A percentile compares a stretch with the other conserved stretches of the same genome.
These are phyloP conservation scores for Podiceps cristatus DNA, from an alignment of 2,113 vertebrate species.

Conservation along the genomic window DNA sequence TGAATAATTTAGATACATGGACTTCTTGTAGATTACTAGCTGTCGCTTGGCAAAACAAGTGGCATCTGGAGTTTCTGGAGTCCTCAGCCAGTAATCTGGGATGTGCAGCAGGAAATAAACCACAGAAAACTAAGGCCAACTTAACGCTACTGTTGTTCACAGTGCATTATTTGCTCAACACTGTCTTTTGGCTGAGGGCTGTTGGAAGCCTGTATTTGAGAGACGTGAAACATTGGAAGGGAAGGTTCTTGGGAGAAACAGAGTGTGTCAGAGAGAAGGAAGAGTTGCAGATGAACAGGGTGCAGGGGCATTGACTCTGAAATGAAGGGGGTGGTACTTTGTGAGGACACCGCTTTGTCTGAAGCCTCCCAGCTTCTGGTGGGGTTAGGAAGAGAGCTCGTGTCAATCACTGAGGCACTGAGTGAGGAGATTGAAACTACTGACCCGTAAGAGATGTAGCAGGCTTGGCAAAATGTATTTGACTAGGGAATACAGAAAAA, in stretches of 20 bases:
- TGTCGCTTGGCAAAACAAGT: background rate
- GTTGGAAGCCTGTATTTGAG: background rate
- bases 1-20: background rate
- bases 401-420: background rate
- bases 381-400: background rate
- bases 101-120: background rate
- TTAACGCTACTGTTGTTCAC: background rate
- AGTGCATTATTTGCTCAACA: accelerated
- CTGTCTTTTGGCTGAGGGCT: background rate
- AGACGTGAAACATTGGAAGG: background rate
- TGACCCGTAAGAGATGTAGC: background rate
- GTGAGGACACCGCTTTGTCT: background rate
- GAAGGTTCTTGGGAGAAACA: background rate
- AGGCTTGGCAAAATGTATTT: background rate
- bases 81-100: background rate
- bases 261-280: background rate
- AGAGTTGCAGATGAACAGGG: background rate
- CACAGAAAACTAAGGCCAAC: background rate
- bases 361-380: background rate
- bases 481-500: background rate
- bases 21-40: background rate
- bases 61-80: background rate
- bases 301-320: background rate
- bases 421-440: background rate
- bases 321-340: background rate